Evolutionary conservation across 35 echinoderm and acorn worm genomes (phyloP).

Genomic region (Amphiura filiformis): DNA sequence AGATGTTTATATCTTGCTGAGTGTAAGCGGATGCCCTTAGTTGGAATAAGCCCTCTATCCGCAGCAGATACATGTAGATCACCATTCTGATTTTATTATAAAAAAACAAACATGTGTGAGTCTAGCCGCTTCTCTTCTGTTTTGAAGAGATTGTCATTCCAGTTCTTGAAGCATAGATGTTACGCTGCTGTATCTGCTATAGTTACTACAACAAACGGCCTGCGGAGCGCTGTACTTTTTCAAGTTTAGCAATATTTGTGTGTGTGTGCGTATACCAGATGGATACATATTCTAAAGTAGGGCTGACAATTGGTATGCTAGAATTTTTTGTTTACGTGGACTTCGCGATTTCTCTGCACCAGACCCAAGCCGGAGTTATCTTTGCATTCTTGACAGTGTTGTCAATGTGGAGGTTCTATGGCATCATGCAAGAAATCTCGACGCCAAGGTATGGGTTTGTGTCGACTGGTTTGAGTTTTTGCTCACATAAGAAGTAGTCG

Average conservation of each 20-base stretch:
- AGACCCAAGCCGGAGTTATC: not conserved
- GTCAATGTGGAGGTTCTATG: not conserved
- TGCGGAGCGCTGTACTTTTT: not conserved
- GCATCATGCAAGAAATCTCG: not conserved
- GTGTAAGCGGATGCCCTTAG: not conserved
- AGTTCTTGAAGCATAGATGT: not conserved
- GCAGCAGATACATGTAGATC: not conserved
- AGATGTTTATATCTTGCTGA: not conserved
- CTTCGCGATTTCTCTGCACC: not conserved
- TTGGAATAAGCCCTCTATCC: not conserved
- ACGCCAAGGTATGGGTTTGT: not conserved
- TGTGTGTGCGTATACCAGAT: not conserved
- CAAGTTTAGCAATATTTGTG: not conserved
- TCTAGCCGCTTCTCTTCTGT: not conserved
- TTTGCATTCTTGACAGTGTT: not conserved
- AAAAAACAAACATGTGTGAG: not conserved
- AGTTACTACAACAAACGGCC: not conserved
- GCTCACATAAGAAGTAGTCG: not conserved
- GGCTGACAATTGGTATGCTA: not conserved
- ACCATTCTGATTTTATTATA: not conserved
- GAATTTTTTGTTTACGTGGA: not conserved
- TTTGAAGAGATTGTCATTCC: constrained; percentile 2
- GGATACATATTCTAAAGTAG: not conserved
- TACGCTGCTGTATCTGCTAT: constrained; percentile 9
- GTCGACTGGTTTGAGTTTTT: not conserved